phyloP scores from a whole-genome alignment of 2,797 vertebrate genomes.

The Brachymystax lenok region DNA sequence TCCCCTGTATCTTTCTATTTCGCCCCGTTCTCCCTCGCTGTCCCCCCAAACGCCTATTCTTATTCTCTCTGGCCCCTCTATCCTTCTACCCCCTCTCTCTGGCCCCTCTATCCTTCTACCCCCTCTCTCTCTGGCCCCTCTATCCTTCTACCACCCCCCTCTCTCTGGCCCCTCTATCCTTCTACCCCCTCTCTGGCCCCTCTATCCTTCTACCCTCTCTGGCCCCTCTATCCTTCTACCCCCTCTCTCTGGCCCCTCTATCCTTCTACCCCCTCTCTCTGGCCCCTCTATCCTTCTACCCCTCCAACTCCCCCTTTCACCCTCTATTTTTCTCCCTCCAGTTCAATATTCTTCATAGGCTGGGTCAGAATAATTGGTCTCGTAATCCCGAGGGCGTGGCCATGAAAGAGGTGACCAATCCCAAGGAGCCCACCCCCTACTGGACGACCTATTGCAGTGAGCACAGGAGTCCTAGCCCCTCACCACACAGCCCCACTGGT shows the following conservation, averaged over 20 bases:
- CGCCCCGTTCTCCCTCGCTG: not conserved
- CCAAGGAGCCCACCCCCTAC: slow-evolving; percentile 24
- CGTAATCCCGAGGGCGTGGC: slow-evolving; percentile 36
- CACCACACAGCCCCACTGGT: no score
- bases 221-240: not conserved
- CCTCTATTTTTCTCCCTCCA: slow-evolving; percentile 6
- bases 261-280: not conserved
- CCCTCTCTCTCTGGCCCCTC: no score
- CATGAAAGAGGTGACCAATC: slow-evolving; percentile 53
- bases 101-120: no score
- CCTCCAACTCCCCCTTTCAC: no score
- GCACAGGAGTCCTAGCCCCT: slow-evolving; percentile 6
- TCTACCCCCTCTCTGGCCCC: no score
- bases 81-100: no score
- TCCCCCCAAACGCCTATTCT: no score
- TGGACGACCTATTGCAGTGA: slow-evolving; percentile 35
- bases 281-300: not conserved
- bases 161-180: no score
- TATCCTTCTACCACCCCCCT: no score
- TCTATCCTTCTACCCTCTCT: no score
- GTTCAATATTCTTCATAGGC: slow-evolving; percentile 36
- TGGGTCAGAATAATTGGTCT: slow-evolving; percentile 33
- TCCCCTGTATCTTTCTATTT: not conserved
- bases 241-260: not conserved
- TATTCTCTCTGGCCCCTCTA: no score